Evolutionary conservation across 1,140 invertebrate genomes (phyloP).

Genomic region (Drosophila albomicans): DNA sequence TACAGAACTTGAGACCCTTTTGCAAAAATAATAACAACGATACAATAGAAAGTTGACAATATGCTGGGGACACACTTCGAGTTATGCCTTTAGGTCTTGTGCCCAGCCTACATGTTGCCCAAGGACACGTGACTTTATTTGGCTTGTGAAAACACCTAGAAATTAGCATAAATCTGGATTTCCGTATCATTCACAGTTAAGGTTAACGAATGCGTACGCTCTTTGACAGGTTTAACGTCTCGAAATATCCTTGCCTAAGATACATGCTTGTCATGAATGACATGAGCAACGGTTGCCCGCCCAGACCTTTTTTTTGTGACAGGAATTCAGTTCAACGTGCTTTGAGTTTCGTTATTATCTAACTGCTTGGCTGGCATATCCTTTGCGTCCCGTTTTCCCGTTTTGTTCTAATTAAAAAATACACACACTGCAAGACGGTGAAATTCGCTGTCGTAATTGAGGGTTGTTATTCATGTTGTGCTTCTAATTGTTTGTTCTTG

Average conservation of each 20-base stretch:
- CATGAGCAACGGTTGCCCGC: neutral
- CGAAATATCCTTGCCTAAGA: neutral
- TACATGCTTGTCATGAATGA: slow-evolving; percentile 5
- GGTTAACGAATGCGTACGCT: neutral
- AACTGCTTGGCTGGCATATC: slow-evolving; percentile 32
- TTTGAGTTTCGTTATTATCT: slow-evolving; percentile 20
- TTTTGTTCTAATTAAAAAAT: slow-evolving; percentile 58
- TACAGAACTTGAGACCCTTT: slow-evolving; percentile 26
- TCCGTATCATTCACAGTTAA: slow-evolving; percentile 24
- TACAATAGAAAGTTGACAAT: slow-evolving; percentile 40
- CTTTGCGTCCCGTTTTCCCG: slow-evolving; percentile 29
- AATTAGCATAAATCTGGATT: neutral
- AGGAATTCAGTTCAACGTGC: slow-evolving; percentile 10
- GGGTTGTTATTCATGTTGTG: slow-evolving; percentile 70
- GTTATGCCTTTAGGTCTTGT: slow-evolving; percentile 23
- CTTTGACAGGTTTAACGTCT: neutral
- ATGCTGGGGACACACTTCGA: slow-evolving; percentile 6
- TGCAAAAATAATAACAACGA: slow-evolving; percentile 13
- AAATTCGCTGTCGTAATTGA: slow-evolving; percentile 57
- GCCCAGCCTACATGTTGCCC: slow-evolving; percentile 54
- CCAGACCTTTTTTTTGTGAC: neutral
- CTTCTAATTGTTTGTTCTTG: slow-evolving; percentile 70
- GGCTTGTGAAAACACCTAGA: slow-evolving; percentile 30
- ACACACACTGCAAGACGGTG: slow-evolving; percentile 35
- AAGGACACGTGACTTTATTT: slow-evolving; percentile 62